phyloP scores from a whole-genome alignment of 2,113 vertebrate species.

The Anser brachyrhynchus region DNA sequence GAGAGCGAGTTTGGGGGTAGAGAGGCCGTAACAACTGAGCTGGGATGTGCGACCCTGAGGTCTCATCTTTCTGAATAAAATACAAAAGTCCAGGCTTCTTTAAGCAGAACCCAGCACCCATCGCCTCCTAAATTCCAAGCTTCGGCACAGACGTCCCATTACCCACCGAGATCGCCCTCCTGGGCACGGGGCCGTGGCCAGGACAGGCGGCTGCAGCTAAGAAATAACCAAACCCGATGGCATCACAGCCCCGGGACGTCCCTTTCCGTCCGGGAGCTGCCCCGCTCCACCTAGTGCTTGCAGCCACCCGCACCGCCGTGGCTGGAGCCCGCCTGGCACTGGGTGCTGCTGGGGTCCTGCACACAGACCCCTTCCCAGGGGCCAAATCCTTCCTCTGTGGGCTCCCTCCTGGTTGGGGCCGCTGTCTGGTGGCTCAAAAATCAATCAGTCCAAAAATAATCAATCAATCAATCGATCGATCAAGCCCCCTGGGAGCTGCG shows the following conservation, averaged over 20 bases:
- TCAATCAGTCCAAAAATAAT: not conserved
- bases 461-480: too few species aligned
- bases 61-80: not conserved
- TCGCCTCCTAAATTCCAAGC: not conserved
- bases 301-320: fast-evolving
- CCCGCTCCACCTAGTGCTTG: not conserved
- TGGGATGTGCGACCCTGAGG: not conserved
- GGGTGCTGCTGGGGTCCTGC: not conserved
- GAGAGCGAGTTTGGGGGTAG: not conserved
- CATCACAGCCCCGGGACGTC: not conserved
- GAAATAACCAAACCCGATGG: not conserved
- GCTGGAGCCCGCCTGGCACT: fast-evolving
- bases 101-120: not conserved
- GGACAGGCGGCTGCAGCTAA: not conserved
- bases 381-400: not conserved
- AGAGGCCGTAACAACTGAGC: not conserved
- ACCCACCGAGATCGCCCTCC: not conserved
- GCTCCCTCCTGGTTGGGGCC: not conserved
- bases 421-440: not conserved
- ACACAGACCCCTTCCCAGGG: not conserved
- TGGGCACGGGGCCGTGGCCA: fast-evolving
- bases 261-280: not conserved
- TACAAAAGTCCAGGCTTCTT: not conserved
- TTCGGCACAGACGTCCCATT: not conserved
- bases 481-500: fast-evolving